These are phyloP conservation scores for Acanthococcus lagerstroemiae DNA, from an alignment of 2,888 invertebrate genomes.

Conservation along the genomic window DNA sequence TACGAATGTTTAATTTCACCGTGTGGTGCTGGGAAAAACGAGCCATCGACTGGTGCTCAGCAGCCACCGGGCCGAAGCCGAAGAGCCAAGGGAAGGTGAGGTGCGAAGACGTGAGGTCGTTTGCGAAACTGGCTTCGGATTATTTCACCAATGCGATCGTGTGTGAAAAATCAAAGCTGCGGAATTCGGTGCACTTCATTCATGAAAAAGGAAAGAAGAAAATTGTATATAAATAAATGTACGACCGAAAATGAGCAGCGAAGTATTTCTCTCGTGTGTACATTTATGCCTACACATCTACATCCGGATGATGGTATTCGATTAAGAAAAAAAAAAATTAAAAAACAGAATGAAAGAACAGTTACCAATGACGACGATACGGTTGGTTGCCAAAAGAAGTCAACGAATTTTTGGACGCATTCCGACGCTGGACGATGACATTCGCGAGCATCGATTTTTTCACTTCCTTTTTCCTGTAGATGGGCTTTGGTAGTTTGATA, in stretches of 20 bases:
- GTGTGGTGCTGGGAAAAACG: too few species aligned
- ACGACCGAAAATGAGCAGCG: too few species aligned
- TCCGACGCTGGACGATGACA: not conserved
- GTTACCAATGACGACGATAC: not conserved
- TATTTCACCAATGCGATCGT: conserved; percentile 7
- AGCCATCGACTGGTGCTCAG: too few species aligned
- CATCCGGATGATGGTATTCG: not conserved
- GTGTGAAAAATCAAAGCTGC: conserved; percentile 19
- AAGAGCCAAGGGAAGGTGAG: too few species aligned
- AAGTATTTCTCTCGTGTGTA: not conserved
- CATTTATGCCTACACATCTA: too few species aligned
- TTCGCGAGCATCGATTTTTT: not conserved
- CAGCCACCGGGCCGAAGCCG: too few species aligned
- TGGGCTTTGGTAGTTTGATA: too few species aligned
- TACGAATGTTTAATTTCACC: not conserved
- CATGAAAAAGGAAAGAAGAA: not conserved
- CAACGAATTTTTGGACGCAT: not conserved
- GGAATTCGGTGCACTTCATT: conserved; percentile 15
- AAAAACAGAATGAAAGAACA: too few species aligned
- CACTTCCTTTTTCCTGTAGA: not conserved
- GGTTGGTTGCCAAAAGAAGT: not conserved
- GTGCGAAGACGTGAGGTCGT: too few species aligned
- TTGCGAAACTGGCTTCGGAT: not conserved
- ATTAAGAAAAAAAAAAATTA: too few species aligned
- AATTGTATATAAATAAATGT: too few species aligned